Evolutionary conservation across 2,888 invertebrate species (phyloP).

Genomic region (Ceriagrion tenellum): DNA sequence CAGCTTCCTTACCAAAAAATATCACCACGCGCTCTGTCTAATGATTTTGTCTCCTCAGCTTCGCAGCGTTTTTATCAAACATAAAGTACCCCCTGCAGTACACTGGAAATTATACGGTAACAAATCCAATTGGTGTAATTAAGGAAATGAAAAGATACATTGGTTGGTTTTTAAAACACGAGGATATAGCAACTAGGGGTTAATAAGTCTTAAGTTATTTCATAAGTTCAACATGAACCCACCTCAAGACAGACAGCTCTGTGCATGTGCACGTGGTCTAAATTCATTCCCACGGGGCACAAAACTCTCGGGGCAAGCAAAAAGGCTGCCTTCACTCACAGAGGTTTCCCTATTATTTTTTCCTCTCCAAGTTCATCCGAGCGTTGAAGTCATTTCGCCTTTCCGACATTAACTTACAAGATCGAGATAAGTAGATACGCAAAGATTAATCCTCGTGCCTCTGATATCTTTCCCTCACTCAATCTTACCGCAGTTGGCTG

Average conservation of each 20-base stretch:
- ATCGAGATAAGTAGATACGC: not conserved
- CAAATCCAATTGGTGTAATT: no score
- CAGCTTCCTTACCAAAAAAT: no score
- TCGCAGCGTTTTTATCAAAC: no score
- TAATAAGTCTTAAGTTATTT: no score
- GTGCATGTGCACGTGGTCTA: not conserved
- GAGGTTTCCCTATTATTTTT: not conserved
- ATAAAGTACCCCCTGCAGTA: no score
- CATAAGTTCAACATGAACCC: no score
- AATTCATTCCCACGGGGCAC: not conserved
- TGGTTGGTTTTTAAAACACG: no score
- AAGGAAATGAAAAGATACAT: no score
- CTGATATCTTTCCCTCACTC: not conserved
- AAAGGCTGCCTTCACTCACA: not conserved
- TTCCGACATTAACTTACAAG: not conserved
- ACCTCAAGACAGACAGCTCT: not conserved
- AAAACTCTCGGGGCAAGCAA: not conserved
- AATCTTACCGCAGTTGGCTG: not conserved
- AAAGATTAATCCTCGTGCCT: not conserved
- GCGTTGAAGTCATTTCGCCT: slow-evolving; percentile 6
- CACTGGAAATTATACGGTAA: no score
- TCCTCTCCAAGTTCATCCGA: not conserved
- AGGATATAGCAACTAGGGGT: no score
- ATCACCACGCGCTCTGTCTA: no score
- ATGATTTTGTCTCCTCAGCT: no score